A percentile compares a stretch with the other conserved stretches of the same genome.
phyloP scores from a whole-genome alignment of 64 coral and sea anemone genomes.

The Montipora sp. region DNA sequence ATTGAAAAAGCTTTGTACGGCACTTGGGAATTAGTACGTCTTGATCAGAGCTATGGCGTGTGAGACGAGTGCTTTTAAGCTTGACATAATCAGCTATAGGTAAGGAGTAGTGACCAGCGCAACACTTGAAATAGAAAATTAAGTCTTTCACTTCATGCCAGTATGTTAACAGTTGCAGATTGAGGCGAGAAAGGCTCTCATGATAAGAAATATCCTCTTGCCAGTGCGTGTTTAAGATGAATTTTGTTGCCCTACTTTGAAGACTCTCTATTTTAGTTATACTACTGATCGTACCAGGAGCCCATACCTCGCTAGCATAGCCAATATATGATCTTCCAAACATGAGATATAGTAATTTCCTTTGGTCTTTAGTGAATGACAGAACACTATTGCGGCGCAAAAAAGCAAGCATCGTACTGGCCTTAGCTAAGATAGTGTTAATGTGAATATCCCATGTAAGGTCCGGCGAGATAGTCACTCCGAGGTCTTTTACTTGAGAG shows the following conservation, averaged over 20 bases:
- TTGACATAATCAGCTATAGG: constrained; percentile 9
- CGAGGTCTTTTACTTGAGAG: constrained; percentile 24
- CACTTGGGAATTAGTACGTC: constrained; percentile 14
- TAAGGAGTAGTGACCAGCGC: constrained; percentile 8
- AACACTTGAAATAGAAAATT: constrained; percentile 48
- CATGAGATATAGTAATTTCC: constrained; percentile 23
- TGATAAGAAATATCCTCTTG: constrained; percentile 42
- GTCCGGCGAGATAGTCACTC: constrained; percentile 17
- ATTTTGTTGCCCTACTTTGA: constrained; percentile 39
- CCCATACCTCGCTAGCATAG: constrained; percentile 40
- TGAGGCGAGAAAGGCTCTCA: constrained; percentile 13
- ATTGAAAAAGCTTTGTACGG: constrained; percentile 36
- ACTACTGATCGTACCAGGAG: constrained; percentile 16
- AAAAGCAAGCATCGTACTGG: constrained; percentile 22
- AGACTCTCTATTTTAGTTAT: constrained; percentile 22
- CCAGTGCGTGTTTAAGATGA: constrained; percentile 42
- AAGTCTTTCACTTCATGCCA: constrained; percentile 58
- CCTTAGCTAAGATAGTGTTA: constrained; percentile 1
- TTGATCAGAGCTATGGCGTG: constrained; percentile 2
- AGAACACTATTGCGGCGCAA: constrained; percentile 9
- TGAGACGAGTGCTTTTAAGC: constrained; percentile 26
- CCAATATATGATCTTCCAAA: constrained; percentile 28
- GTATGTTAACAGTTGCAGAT: constrained; percentile 45
- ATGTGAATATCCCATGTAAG: constrained; percentile 33
- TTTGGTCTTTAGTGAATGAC: constrained; percentile 1